phyloP scores from a whole-genome alignment of 2,888 invertebrate species.

The Tinea semifulvella region DNA sequence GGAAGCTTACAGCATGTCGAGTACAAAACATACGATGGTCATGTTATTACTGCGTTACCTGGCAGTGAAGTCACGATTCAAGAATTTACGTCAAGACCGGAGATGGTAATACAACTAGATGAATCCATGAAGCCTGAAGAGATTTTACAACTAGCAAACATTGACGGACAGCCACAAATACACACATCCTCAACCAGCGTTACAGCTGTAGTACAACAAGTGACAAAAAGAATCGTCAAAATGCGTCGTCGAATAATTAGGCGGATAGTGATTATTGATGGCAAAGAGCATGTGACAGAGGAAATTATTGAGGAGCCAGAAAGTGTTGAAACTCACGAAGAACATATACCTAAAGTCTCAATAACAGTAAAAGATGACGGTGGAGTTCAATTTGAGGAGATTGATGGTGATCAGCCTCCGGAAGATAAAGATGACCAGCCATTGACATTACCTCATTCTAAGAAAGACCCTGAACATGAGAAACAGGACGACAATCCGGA shows the following conservation, averaged over 20 bases:
- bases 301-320: conserved; percentile 88
- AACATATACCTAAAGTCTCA: conserved; percentile 75
- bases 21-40: conserved; percentile 71
- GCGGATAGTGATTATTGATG: conserved; percentile 80
- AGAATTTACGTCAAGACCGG: conserved; percentile 72
- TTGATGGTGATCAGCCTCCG: conserved; percentile 34
- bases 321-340: conserved; percentile 75
- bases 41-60: conserved; percentile 69
- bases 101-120: conserved; percentile 64
- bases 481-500: conserved; percentile 12
- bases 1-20: conserved; percentile 70
- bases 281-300: conserved; percentile 84
- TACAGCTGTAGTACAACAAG: conserved; percentile 83
- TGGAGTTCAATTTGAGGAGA: conserved; percentile 46
- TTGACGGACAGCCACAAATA: conserved; percentile 44
- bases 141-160: conserved; percentile 47
- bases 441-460: conserved; percentile 7
- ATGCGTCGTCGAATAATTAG: conserved; percentile 80
- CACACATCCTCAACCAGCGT: conserved; percentile 76
- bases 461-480: not conserved
- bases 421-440: conserved; percentile 19
- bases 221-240: conserved; percentile 78
- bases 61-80: conserved; percentile 71
- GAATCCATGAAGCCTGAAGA: conserved; percentile 63
- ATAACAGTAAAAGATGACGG: conserved; percentile 71